These are phyloP conservation scores for Spinus pinus DNA, from an alignment of 2,797 vertebrate species.

Conservation along the genomic window DNA sequence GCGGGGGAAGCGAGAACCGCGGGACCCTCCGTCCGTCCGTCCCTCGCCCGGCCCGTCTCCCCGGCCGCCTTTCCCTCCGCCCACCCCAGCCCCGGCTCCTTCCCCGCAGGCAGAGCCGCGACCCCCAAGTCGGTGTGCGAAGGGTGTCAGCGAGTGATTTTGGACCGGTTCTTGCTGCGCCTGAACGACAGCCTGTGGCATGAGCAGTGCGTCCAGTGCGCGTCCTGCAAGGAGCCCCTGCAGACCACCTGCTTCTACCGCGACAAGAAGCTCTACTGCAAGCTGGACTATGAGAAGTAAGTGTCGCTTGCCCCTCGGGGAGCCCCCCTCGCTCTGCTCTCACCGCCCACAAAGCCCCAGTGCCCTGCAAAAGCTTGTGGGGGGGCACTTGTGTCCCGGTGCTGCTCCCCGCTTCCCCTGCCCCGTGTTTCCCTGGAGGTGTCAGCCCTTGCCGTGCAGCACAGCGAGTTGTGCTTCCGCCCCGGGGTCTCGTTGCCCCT, in stretches of 20 bases:
- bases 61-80: background rate
- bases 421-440: fast-evolving
- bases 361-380: background rate
- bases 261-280: constrained; percentile 94
- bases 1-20: background rate
- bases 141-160: constrained; percentile 88
- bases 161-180: constrained; percentile 90
- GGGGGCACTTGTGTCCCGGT: fast-evolving
- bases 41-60: background rate
- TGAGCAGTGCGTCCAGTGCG: constrained; percentile 89
- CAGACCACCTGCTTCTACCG: constrained; percentile 90
- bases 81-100: background rate
- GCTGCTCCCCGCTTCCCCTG: background rate
- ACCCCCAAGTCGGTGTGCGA: constrained; percentile 83
- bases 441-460: background rate
- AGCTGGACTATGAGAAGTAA: constrained; percentile 91
- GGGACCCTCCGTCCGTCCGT: background rate
- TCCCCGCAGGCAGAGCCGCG: constrained; percentile 72
- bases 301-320: constrained; percentile 39
- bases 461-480: background rate
- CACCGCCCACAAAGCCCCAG: background rate
- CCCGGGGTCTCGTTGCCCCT: fast-evolving
- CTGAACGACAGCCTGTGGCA: constrained; percentile 94
- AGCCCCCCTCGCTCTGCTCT: background rate
- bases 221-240: constrained; percentile 87